Percentiles rank a stretch among this genome's conserved stretches.
phyloP scores from a whole-genome alignment of 2,113 vertebrate genomes.

The Oryctolagus cuniculus region mOryCun1.1 NC_091433.1:55208001-55208500 shows the following conservation, averaged over 20 bases:
- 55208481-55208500: not conserved
- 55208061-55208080: not conserved
- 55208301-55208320: slow-evolving; percentile 49
- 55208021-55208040: slow-evolving; percentile 43
- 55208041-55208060: not conserved
- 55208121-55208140: slow-evolving; percentile 44
- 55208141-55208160: not conserved
- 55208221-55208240: not conserved
- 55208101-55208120: slow-evolving; percentile 49
- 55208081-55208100: not conserved
- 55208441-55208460: not conserved
- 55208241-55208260: not conserved
- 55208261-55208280: slow-evolving; percentile 46
- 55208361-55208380: not conserved
- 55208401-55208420: not conserved
- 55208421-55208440: not conserved
- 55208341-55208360: slow-evolving; percentile 16
- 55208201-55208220: slow-evolving; percentile 8
- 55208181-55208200: not conserved
- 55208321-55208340: not conserved
- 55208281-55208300: slow-evolving; percentile 49
- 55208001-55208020: not conserved
- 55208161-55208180: slow-evolving; percentile 5
- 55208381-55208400: not conserved
- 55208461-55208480: not conserved